These are phyloP conservation scores for Bathybates hornii DNA, from an alignment of 2,113 vertebrate genomes.

Conservation along the genomic window DNA sequence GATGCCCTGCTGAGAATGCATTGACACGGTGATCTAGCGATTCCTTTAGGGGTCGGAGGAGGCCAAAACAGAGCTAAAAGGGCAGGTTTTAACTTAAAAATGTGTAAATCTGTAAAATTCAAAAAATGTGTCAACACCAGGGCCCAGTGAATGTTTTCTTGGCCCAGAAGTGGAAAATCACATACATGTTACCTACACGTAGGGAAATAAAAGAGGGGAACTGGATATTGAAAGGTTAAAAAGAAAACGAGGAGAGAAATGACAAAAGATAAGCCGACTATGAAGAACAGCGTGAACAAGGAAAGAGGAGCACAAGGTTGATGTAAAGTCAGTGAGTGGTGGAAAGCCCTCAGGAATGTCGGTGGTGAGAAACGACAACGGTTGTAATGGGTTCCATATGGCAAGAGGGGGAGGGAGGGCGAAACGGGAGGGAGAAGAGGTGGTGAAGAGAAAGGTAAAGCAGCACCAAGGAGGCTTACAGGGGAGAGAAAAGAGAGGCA, in stretches of 20 bases:
- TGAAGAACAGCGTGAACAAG: conserved; percentile 37
- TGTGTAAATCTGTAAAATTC: background rate
- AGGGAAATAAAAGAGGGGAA: background rate
- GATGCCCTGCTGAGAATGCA: background rate
- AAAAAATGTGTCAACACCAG: background rate
- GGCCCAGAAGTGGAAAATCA: background rate
- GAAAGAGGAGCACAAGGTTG: conserved; percentile 44
- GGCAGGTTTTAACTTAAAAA: background rate
- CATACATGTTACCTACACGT: background rate
- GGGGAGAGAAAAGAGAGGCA: background rate
- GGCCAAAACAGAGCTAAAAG: background rate
- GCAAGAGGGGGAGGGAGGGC: background rate
- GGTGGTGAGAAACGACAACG: conserved; percentile 52
- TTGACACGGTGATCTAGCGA: background rate
- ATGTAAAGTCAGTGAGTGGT: conserved; percentile 51
- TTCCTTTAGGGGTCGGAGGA: background rate
- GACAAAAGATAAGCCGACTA: background rate
- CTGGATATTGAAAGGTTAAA: background rate
- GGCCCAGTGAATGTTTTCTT: background rate
- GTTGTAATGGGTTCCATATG: conserved; percentile 64
- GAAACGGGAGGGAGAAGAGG: background rate
- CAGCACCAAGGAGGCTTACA: background rate
- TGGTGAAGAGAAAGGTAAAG: background rate
- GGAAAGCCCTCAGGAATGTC: conserved; percentile 62
- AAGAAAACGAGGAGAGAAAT: background rate